Base-by-base conservation (phyloP, 2,113 vertebrate species). In the Corythaeola cristata region DNA sequence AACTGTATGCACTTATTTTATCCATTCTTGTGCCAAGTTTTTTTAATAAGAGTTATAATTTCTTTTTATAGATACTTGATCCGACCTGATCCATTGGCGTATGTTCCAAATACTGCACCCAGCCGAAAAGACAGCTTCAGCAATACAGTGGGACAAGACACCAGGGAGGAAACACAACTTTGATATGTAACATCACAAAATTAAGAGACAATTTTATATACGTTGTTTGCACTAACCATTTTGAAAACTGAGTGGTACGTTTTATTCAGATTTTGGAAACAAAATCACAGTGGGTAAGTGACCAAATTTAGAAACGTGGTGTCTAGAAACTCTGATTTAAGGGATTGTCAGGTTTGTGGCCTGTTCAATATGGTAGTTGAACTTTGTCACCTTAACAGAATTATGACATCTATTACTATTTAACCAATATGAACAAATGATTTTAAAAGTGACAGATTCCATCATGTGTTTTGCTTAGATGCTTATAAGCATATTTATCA, bases 161-260 rank as follows among this genome's bases (percentile, higher is more conserved):
- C 95, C 35, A 97, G 97, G 66, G 98, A 98, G 75, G 98, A 98
- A 95, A 98, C 98, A 35, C 98, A 98, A 9, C 98, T 98, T 95
- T 98, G 97, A 98, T 88, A 37, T 27, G 79, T 66, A 64, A 92
- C 60, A 58, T n/a, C 88, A 79, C 41, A 68, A 64, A 52, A 82
- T 80, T 52, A 93, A 94, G 96, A 93, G 83, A 94, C 86, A 26
- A 23, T 94, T 97, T 95, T 93, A 90, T 97, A 93, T 37, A 63
- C 60, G 58, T 88, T 94, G 84, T 92, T 97, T 93, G 93, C 93
- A 96, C 75, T 64, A 88, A 87, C 14, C 50, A 32, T 93, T 95
- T 96, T 96, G 76, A 90, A 84, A 96, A 91, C 71, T 3, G 52
- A 87, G 33, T 23, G 27, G 64, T 76, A 88, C 3, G 12, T 88